A percentile compares a stretch with the other conserved stretches of the same genome.
Conservation (phyloP, 2,888 invertebrate species). For the Zhengitettix transpicula region DNA sequence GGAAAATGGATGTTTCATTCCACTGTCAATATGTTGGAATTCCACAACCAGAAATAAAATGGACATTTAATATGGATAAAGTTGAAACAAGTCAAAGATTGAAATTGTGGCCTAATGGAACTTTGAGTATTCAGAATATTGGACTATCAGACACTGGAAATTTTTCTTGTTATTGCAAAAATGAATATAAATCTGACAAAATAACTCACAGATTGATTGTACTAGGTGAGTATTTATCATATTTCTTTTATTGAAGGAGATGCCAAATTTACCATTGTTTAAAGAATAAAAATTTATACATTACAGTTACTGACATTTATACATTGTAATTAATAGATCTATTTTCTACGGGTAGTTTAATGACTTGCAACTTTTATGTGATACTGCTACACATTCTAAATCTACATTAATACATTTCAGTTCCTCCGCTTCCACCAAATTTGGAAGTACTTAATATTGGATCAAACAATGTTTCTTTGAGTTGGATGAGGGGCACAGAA, state of each 20-base stretch:
- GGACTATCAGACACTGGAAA: slow-evolving; percentile 17
- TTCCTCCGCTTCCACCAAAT: slow-evolving; percentile 25
- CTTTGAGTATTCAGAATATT: slow-evolving; percentile 18
- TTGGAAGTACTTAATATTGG: slow-evolving; percentile 24
- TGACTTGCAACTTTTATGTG: too few relatives aligned
- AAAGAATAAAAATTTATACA: too few relatives aligned
- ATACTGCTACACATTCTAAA: too few relatives aligned
- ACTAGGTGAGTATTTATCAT: slow-evolving; percentile 12
- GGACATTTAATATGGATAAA: too few relatives aligned
- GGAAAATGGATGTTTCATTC: slow-evolving; percentile 17
- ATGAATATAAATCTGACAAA: slow-evolving; percentile 12
- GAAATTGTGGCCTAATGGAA: slow-evolving; percentile 12
- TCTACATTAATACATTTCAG: slow-evolving; percentile 16
- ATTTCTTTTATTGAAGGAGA: too few relatives aligned
- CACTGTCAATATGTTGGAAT: slow-evolving; percentile 21
- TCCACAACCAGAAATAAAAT: slow-evolving; percentile 16
- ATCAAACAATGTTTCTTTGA: slow-evolving; percentile 22
- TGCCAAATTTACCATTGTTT: too few relatives aligned
- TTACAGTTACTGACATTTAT: too few relatives aligned
- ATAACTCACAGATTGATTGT: slow-evolving; percentile 15
- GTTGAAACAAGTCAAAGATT: neutral
- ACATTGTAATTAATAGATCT: too few relatives aligned
- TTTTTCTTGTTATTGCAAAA: slow-evolving; percentile 17
- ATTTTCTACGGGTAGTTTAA: too few relatives aligned
- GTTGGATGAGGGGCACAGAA: slow-evolving; percentile 18